Evolutionary conservation across 35 echinoderm and acorn worm genomes (phyloP).

Genomic region (Stichopus chloronotus): DNA sequence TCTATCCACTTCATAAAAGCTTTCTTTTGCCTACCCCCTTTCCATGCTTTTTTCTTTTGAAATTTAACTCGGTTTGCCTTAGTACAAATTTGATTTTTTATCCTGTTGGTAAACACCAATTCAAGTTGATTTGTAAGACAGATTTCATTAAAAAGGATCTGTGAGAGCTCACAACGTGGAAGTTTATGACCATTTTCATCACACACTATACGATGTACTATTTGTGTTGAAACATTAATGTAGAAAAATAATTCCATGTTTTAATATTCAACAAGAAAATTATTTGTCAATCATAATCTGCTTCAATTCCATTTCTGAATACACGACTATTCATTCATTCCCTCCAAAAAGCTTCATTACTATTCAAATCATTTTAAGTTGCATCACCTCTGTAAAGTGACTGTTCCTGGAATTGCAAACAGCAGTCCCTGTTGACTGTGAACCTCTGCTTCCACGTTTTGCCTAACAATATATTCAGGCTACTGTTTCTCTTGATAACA

Average conservation of each 20-base stretch:
- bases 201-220: neutral
- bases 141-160: neutral
- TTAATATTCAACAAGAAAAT: neutral
- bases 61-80: neutral
- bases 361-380: neutral
- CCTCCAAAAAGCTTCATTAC: neutral
- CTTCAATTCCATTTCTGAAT: neutral
- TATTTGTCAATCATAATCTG: neutral
- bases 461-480: neutral
- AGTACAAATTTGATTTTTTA: neutral
- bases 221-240: neutral
- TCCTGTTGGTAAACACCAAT: neutral
- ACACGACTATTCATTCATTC: neutral
- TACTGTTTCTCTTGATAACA: neutral
- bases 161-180: neutral
- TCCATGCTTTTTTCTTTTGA: slow-evolving; percentile 2
- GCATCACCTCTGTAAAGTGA: neutral
- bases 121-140: neutral
- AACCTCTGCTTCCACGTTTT: neutral
- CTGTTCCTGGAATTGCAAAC: neutral
- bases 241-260: neutral
- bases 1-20: neutral
- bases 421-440: neutral
- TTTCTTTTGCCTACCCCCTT: neutral
- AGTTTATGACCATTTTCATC: neutral